Evolutionary conservation across 2,888 invertebrate species (phyloP).

Genomic region (Agrilus biguttatus): DNA sequence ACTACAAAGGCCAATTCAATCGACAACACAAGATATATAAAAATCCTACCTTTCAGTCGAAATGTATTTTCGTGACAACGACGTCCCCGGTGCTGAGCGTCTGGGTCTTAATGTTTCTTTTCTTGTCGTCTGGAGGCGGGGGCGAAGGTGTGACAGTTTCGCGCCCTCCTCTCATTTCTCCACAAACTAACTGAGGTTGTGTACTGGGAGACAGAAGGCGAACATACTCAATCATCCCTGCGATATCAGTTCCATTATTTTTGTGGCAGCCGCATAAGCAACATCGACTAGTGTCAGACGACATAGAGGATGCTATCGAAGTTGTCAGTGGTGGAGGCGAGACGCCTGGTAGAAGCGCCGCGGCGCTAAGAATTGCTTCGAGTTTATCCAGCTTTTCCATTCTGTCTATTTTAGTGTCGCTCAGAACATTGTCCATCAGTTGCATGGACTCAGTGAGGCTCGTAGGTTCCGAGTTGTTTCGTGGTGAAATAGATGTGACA

Average conservation of each 20-base stretch:
- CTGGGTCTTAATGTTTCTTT: constrained; percentile 54
- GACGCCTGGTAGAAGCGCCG: constrained; percentile 54
- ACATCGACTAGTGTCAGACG: constrained; percentile 21
- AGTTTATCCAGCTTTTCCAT: constrained; percentile 75
- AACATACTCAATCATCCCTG: constrained; percentile 16
- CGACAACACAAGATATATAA: no score
- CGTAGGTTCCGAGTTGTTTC: constrained; percentile 57
- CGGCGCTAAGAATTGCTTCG: constrained; percentile 72
- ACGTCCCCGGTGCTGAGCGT: constrained; percentile 86
- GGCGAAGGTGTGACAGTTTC: constrained; percentile 27
- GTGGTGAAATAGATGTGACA: constrained; percentile 50
- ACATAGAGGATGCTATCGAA: constrained; percentile 34
- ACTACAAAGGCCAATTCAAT: no score
- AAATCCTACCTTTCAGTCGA: constrained; percentile 13
- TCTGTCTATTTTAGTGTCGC: constrained; percentile 69
- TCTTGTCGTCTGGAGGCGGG: constrained; percentile 30
- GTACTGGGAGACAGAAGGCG: constrained; percentile 24
- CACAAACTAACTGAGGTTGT: constrained; percentile 19
- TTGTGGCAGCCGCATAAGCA: constrained; percentile 43
- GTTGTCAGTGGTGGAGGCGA: constrained; percentile 33
- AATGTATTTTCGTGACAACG: constrained; percentile 71
- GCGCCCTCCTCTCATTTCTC: constrained; percentile 9
- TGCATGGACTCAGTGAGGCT: constrained; percentile 83
- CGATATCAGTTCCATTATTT: constrained; percentile 4
- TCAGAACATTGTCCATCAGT: constrained; percentile 71